Base-by-base conservation (phyloP, 2,888 invertebrate genomes). In the Lithodes maja region DNA sequence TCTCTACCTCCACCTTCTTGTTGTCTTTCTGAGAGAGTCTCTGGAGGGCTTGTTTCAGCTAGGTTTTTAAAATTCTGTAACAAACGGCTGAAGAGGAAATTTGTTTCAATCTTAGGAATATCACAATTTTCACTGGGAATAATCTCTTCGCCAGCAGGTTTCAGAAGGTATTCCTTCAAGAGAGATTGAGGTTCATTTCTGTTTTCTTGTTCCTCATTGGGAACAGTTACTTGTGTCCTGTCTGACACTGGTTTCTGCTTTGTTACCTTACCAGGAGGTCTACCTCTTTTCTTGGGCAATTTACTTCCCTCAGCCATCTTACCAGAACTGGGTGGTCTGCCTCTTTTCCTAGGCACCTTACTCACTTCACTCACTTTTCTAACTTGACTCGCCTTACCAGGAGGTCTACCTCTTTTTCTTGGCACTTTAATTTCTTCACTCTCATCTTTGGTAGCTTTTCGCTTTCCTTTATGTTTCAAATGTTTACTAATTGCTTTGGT, bases 101-200 rank as follows among this genome's bases (percentile, higher is more conserved):
- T 89, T 50, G 81, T 75, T 61, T 84, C 80, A 49, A 85, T 61
- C 55, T 85, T 89, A 15, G 88, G 88, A 52, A 89, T 82, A 75
- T 84, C 85, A 85, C 77, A 80, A 75, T 81, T 80, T n/a, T 81
- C 78, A 50, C 52, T 68, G 7, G 80, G 74, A 0, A 53, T 15
- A 7, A 80, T 81, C 69, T 89, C 85, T 50, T 84, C 87, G 15
- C 77, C 85, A n/a, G 88, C 77, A 61, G 88, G 85, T 79, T 89
- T 89, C 33, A 89, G 50, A 49, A 89, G 88, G 52, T 89, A 89
- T 61, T 89, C 88, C 84, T 89, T 89, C 53, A 89, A 69, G 9
- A 89, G 85, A 81, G 69, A 69, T 75, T 81, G 80, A 2, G 79
- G 83, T 79, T 85, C 85, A 78, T 53, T 79, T 5, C 3, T n/a